Percentiles rank a stretch among this genome's conserved stretches.
These are phyloP conservation scores for Cantharis lateralis DNA, from an alignment of 2,888 invertebrate genomes.

Conservation along the genomic window DNA sequence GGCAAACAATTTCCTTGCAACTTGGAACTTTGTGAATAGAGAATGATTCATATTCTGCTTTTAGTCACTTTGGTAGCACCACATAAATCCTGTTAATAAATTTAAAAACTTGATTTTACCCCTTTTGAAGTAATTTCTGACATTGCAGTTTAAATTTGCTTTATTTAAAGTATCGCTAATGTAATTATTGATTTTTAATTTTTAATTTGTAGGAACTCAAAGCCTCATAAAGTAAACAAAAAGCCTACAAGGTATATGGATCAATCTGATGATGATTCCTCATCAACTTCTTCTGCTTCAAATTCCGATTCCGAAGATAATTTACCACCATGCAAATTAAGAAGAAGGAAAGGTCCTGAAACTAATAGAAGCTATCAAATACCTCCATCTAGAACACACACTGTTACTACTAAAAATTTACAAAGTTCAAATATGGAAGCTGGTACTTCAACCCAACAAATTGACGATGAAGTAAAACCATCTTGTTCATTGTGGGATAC, in stretches of 20 bases:
- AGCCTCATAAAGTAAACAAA: neutral
- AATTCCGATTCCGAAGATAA: slow-evolving; percentile 21
- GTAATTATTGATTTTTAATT: neutral
- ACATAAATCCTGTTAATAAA: neutral
- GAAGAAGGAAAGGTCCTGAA: slow-evolving; percentile 10
- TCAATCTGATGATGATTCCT: neutral
- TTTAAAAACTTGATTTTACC: neutral
- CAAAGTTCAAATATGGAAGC: neutral
- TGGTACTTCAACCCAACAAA: neutral
- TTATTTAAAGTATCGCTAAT: neutral
- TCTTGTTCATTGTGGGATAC: slow-evolving; percentile 20
- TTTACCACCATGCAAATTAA: slow-evolving; percentile 18
- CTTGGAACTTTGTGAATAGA: neutral
- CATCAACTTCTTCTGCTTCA: neutral
- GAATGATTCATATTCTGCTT: neutral
- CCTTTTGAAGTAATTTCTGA: neutral
- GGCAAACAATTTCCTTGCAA: no score
- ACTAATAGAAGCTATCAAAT: neutral
- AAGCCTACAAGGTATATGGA: neutral
- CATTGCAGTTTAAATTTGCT: neutral
- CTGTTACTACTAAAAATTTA: slow-evolving; percentile 13
- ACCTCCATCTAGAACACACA: slow-evolving; percentile 6
- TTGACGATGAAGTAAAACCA: slow-evolving; percentile 6
- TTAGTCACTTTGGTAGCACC: no score
- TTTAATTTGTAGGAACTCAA: neutral